Evolutionary conservation across 2,797 vertebrate genomes (phyloP), one percentile per base, ranked within the genome.

Genomic region (Erpetoichthys calabaricus): DNA sequence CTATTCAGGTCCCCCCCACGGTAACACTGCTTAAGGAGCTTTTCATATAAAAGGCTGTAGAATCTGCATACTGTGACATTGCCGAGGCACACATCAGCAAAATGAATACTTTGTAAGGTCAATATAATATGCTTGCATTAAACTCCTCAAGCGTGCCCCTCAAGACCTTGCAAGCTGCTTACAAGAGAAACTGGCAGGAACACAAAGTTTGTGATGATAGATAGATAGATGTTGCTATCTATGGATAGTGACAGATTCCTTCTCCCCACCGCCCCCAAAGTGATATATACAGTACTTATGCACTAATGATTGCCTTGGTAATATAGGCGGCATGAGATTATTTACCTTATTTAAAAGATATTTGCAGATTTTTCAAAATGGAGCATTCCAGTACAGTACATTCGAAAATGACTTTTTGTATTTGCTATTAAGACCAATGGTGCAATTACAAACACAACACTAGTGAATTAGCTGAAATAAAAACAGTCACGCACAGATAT

Each of bases 1-100:
- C 68, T 58, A 63, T 66, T 55, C 63, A 54, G 60, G 57, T 59
- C 61, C 61, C 60, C 66, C 65, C 58, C 65, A 59, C 25, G 66
- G 64, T 68, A 51, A 55, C 41, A 8, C 41, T 54, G 7, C 53
- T 42, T 54, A 42, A 42, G 53, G 9, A 42, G 53, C 53, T 54
- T 54, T 25, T 54, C n/a, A 54, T 54, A 8, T 54, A 43, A 43
- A 41, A 3, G 53, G 41, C 44, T 5, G 7, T 41, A 54, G 53
- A 43, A 4, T 54, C 53, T 41, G 53, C 42, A 54, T 54, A 54
- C 41, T 42, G 41, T 43, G 7, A 6, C 6, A 51, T n/a, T 25
- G 8, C 4, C 44, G 5, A 41, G 44, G 53, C 41, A 42, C 9
- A 8, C 53, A 5, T 54, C 53, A 54, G 53, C 53, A 54, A 54